Conservation (phyloP, 2,797 vertebrate species). For the Mormyrus proboscirostris region DNA sequence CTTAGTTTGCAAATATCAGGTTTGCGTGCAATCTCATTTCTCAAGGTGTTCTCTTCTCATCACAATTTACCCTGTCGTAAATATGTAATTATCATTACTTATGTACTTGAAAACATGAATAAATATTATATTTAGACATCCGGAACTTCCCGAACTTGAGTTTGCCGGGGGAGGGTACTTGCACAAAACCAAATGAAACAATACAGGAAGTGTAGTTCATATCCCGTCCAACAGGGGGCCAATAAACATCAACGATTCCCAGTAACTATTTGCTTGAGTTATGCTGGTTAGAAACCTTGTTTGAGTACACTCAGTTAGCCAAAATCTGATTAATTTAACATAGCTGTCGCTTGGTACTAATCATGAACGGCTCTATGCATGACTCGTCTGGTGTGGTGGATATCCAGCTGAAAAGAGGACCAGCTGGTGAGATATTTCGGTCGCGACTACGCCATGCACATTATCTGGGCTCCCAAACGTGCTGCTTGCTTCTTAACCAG, state of each 20-base stretch:
- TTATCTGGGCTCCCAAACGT: not conserved
- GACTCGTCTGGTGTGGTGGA: slow-evolving; percentile 31
- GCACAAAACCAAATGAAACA: not conserved
- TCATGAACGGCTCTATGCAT: slow-evolving; percentile 59
- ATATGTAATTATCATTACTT: not conserved
- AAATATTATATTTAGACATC: not conserved
- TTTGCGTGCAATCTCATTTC: not conserved
- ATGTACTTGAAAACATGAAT: not conserved
- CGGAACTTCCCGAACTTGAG: not conserved
- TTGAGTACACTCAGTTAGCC: slow-evolving; percentile 48
- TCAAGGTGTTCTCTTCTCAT: not conserved
- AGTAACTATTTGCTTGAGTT: not conserved
- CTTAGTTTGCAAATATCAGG: not conserved
- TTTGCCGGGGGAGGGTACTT: not conserved
- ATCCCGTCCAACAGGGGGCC: slow-evolving; percentile 35
- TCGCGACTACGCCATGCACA: not conserved
- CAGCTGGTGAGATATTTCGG: slow-evolving; percentile 47
- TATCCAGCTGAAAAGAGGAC: slow-evolving; percentile 56
- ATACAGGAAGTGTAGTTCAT: not conserved
- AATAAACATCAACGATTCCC: slow-evolving; percentile 17
- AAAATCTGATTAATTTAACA: slow-evolving; percentile 14
- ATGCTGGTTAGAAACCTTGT: slow-evolving; percentile 40
- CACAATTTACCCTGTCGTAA: not conserved
- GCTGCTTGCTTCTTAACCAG: not conserved
- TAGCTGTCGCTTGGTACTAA: not conserved